Percentiles rank a stretch among this genome's conserved stretches.
Evolutionary conservation across 1,140 invertebrate species (phyloP).

Genomic region (Atta colombica): DNA sequence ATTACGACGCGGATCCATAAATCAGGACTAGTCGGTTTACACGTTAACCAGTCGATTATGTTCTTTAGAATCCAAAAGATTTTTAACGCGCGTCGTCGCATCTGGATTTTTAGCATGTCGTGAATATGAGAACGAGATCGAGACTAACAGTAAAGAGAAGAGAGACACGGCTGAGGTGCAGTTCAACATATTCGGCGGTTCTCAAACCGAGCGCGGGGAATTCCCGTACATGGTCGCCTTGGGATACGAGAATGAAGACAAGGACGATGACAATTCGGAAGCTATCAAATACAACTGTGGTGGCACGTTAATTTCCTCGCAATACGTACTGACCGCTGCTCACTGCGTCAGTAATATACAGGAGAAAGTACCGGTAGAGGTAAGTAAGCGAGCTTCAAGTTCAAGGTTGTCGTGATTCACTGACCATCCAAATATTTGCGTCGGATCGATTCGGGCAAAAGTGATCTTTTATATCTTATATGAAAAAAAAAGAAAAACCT

Average conservation of each 20-base stretch:
- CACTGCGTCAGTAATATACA: conserved; percentile 89
- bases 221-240: conserved; percentile 82
- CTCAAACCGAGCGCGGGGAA: conserved; percentile 62
- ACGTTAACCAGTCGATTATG: background rate
- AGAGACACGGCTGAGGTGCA: conserved; percentile 50
- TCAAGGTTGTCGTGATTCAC: conserved; percentile 16
- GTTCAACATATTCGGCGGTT: conserved; percentile 77
- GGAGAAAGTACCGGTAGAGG: conserved; percentile 80
- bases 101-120: conserved; percentile 78
- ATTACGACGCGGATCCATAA: background rate
- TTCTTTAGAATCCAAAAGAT: background rate
- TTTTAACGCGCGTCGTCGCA: background rate
- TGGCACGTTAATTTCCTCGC: conserved; percentile 91
- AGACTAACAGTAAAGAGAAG: background rate
- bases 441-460: background rate
- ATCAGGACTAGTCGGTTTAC: background rate
- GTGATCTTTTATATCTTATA: too few species aligned
- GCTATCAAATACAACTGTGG: conserved; percentile 90
- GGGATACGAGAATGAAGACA: conserved; percentile 73
- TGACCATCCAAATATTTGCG: background rate
- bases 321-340: conserved; percentile 93
- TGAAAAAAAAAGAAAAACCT: background rate
- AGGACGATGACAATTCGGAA: background rate
- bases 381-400: conserved; percentile 64
- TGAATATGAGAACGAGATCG: conserved; percentile 79